phyloP scores from a whole-genome alignment of 2,888 invertebrate species.

The Agriopis aurantiaria region DNA sequence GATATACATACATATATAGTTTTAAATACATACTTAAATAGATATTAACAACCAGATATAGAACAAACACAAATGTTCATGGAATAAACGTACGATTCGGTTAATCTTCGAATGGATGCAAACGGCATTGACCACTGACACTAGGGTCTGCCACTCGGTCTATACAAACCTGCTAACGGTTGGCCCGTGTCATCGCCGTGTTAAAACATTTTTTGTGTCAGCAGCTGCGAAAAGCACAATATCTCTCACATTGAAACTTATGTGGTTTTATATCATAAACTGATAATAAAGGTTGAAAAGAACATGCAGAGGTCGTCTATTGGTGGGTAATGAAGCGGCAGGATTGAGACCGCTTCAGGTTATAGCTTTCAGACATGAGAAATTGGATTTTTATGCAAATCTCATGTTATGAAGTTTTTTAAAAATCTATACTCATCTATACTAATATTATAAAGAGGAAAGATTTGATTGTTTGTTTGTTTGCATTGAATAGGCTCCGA shows the following conservation, averaged over 20 bases:
- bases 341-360: constrained; percentile 3
- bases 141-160: neutral
- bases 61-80: too few relatives aligned
- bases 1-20: too few relatives aligned
- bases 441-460: too few relatives aligned
- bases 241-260: constrained; percentile 60
- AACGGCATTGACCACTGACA: neutral
- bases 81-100: too few relatives aligned
- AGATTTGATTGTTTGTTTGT: too few relatives aligned
- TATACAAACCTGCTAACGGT: constrained; percentile 32
- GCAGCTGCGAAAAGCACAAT: constrained; percentile 68
- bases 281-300: constrained; percentile 8
- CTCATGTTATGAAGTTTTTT: neutral
- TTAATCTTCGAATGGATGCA: too few relatives aligned
- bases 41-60: too few relatives aligned
- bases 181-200: constrained; percentile 67
- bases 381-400: neutral
- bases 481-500: too few relatives aligned
- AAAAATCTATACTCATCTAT: too few relatives aligned
- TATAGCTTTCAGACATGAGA: neutral
- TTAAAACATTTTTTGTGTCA: constrained; percentile 55
- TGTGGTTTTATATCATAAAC: constrained; percentile 41
- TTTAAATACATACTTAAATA: too few relatives aligned
- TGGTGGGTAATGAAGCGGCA: constrained; percentile 22
- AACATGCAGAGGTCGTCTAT: constrained; percentile 14